phyloP scores from a whole-genome alignment of 1,140 invertebrate species.

The Gryon sp. region DNA sequence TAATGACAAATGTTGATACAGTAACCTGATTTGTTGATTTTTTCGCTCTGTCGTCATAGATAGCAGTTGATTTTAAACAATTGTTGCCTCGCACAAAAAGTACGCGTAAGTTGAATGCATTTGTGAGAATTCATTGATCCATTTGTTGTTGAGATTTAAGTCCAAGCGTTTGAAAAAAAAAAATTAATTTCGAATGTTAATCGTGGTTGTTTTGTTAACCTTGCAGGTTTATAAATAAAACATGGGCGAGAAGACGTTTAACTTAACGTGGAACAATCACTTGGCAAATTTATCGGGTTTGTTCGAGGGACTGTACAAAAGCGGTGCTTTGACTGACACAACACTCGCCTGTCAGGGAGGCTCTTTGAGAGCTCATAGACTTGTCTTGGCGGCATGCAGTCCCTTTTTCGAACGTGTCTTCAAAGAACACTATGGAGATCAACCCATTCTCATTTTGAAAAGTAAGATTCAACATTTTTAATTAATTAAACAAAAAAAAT shows the following conservation, averaged over 20 bases:
- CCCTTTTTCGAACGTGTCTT: conserved; percentile 86
- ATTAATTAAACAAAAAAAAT: too few relatives aligned
- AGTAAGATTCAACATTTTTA: conserved; percentile 72
- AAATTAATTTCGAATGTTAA: too few relatives aligned
- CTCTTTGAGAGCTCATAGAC: conserved; percentile 84
- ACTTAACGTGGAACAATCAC: conserved; percentile 88
- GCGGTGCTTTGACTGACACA: conserved; percentile 84
- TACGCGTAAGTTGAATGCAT: not conserved
- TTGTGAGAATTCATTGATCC: too few relatives aligned
- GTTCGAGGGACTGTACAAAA: conserved; percentile 85
- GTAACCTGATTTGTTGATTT: conserved; percentile 19
- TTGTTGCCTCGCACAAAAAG: too few relatives aligned
- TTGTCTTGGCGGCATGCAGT: conserved; percentile 87
- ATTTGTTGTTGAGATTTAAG: too few relatives aligned
- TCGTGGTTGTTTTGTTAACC: not conserved
- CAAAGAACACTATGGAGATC: conserved; percentile 86
- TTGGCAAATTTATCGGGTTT: conserved; percentile 85
- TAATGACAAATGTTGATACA: conserved; percentile 25
- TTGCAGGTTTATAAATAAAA: conserved; percentile 40
- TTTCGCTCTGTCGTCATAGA: conserved; percentile 3
- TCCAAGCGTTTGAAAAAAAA: too few relatives aligned
- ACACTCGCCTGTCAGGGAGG: conserved; percentile 84
- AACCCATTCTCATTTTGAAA: conserved; percentile 86
- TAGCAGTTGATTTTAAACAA: conserved; percentile 13
- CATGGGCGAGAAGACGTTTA: conserved; percentile 84